A percentile compares a stretch with the other conserved stretches of the same genome.
phyloP scores from a whole-genome alignment of 2,113 vertebrate genomes.

The Hippocampus zosterae region DNA sequence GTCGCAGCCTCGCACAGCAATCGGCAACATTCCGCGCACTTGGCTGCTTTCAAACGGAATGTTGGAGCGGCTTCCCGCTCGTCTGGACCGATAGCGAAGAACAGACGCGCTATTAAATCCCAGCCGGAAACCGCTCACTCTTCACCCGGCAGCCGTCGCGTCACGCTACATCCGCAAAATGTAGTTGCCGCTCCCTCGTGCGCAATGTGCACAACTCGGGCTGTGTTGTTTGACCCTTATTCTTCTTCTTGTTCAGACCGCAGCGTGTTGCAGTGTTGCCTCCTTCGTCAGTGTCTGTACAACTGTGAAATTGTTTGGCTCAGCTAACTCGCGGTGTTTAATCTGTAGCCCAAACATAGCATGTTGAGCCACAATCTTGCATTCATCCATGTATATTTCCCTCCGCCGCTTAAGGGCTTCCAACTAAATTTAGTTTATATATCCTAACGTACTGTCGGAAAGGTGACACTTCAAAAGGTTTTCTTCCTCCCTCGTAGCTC shows the following conservation, averaged over 20 bases:
- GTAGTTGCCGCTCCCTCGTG: neutral
- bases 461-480: no score
- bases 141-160: constrained; percentile 47
- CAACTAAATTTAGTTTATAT: no score
- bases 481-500: constrained; percentile 68
- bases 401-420: no score
- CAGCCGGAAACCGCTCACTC: constrained; percentile 27
- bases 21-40: neutral
- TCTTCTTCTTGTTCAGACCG: neutral
- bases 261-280: neutral
- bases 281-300: neutral
- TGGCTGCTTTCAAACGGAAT: neutral
- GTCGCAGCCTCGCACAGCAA: neutral
- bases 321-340: neutral
- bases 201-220: constrained; percentile 38
- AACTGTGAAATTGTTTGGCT: neutral
- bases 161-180: constrained; percentile 21
- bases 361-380: neutral
- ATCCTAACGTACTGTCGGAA: no score
- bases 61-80: neutral
- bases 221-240: no score
- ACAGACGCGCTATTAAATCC: neutral
- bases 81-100: neutral
- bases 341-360: no score
- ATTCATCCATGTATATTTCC: neutral